phyloP scores from a whole-genome alignment of 1,140 invertebrate species.

The Doryteuthis pealeii region DNA sequence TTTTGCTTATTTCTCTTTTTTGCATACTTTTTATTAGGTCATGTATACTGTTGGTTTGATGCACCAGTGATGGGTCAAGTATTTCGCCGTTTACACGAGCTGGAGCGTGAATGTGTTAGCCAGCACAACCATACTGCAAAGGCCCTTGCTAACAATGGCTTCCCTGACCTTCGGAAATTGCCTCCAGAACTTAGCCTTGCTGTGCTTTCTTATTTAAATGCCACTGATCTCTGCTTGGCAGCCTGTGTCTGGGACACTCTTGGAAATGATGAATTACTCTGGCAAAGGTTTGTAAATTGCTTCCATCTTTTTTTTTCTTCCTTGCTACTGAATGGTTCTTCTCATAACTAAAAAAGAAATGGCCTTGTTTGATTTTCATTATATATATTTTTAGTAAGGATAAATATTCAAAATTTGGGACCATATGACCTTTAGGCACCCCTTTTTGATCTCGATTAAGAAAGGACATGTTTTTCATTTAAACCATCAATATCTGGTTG shows the following conservation, averaged over 20 bases:
- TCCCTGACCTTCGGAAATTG: slow-evolving; percentile 62
- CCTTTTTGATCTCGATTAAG: no score
- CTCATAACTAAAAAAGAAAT: slow-evolving; percentile 6
- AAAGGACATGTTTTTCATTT: no score
- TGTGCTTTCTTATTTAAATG: slow-evolving; percentile 63
- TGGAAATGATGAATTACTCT: slow-evolving; percentile 64
- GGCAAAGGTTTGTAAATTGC: slow-evolving; percentile 58
- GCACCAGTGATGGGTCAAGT: slow-evolving; percentile 22
- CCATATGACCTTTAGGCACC: no score
- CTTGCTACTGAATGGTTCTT: no score
- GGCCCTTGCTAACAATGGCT: slow-evolving; percentile 30
- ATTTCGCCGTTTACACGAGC: slow-evolving; percentile 22
- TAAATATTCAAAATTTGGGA: no score
- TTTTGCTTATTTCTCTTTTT: no score
- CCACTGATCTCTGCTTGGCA: slow-evolving; percentile 65
- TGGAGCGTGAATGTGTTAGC: slow-evolving; percentile 17
- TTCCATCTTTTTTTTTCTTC: background rate
- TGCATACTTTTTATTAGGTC: no score
- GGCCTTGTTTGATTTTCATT: background rate
- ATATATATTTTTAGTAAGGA: no score
- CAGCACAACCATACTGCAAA: slow-evolving; percentile 10
- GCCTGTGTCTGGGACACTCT: slow-evolving; percentile 65
- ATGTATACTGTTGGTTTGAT: no score
- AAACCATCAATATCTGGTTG: no score
- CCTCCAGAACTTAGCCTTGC: slow-evolving; percentile 63